These are phyloP conservation scores for Ceyx melanurus DNA, from an alignment of 2,113 vertebrate genomes.

Conservation along the genomic window DNA sequence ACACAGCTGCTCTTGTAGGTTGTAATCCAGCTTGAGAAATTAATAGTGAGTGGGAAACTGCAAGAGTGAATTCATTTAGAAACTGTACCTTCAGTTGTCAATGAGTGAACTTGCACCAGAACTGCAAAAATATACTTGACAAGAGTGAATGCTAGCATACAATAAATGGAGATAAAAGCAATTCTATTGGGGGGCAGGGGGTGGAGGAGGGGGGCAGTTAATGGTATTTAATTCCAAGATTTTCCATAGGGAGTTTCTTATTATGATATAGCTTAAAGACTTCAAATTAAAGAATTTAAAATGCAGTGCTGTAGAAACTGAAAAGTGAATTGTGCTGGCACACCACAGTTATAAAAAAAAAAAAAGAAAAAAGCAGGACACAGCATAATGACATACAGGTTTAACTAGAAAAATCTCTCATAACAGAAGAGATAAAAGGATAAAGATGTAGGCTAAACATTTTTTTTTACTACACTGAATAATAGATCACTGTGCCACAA, in stretches of 20 bases:
- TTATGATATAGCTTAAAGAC: background rate
- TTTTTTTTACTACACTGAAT: background rate
- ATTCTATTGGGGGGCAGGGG: background rate
- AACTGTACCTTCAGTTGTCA: background rate
- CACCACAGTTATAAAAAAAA: accelerated
- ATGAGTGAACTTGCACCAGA: background rate
- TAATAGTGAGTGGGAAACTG: background rate
- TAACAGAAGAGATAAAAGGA: background rate
- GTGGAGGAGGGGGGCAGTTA: background rate
- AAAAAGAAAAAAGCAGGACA: background rate
- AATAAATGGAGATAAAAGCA: background rate
- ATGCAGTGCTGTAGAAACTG: background rate
- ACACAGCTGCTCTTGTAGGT: background rate
- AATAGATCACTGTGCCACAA: background rate
- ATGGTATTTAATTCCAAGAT: background rate
- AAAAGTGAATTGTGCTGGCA: background rate
- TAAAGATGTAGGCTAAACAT: background rate
- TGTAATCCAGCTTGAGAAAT: background rate
- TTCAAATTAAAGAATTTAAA: background rate
- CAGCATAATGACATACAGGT: background rate
- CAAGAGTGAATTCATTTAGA: background rate
- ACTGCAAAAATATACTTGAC: background rate
- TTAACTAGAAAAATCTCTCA: background rate
- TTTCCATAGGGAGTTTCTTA: background rate
- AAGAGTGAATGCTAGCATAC: background rate